A percentile compares a stretch with the other conserved stretches of the same genome.
Evolutionary conservation across 2,797 vertebrate species (phyloP).

Genomic region (Sebastolobus alascanus): DNA sequence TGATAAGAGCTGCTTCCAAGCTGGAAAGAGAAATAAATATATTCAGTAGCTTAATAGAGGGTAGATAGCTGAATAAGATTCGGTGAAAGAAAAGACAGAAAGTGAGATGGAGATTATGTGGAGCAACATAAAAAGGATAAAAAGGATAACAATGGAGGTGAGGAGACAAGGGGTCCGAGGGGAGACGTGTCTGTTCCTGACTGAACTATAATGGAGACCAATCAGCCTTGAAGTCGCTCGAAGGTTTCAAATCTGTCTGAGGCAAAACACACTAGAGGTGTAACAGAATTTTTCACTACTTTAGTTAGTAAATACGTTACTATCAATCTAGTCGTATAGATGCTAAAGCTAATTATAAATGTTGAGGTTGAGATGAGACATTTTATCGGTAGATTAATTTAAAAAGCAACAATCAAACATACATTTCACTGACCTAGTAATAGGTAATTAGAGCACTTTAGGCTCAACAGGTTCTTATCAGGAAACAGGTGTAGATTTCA

Average conservation of each 20-base stretch:
- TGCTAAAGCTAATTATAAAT: constrained; percentile 14
- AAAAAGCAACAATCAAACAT: constrained; percentile 1
- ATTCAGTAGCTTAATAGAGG: constrained; percentile 48
- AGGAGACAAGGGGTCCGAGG: constrained; percentile 47
- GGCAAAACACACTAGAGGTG: constrained; percentile 20
- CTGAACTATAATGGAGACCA: constrained; percentile 51
- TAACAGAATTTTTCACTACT: constrained; percentile 6
- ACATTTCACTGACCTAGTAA: neutral
- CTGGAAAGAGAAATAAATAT: constrained; percentile 57
- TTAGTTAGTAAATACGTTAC: neutral
- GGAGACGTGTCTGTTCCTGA: constrained; percentile 52
- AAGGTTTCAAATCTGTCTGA: constrained; percentile 38
- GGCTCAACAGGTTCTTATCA: neutral
- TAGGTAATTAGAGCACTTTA: neutral
- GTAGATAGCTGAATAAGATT: constrained; percentile 45
- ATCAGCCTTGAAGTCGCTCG: constrained; percentile 36
- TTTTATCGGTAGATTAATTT: neutral
- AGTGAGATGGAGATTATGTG: constrained; percentile 54
- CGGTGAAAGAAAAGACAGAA: constrained; percentile 45
- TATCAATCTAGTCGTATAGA: neutral
- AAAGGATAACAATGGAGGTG: constrained; percentile 57
- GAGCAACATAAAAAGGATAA: constrained; percentile 52
- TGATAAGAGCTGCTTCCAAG: constrained; percentile 60
- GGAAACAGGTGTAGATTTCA: constrained; percentile 1
- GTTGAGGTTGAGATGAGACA: constrained; percentile 6